Evolutionary conservation across 2,113 vertebrate genomes (phyloP).

Genomic region (Plotosus lineatus): DNA sequence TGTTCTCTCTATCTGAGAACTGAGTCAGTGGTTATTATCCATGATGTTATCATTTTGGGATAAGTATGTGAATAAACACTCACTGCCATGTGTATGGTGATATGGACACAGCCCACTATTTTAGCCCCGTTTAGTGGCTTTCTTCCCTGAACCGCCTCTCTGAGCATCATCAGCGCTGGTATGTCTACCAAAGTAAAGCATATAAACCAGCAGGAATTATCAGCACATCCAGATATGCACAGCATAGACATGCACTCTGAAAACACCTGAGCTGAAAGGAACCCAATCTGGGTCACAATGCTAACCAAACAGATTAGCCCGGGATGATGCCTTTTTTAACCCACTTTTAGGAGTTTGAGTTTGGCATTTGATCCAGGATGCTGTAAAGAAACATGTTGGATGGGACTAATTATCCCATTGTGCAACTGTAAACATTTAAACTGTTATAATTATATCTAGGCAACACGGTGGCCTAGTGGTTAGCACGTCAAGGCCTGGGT

Average conservation of each 20-base stretch:
- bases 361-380: background rate
- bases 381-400: background rate
- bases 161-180: constrained; percentile 90
- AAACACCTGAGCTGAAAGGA: background rate
- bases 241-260: background rate
- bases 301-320: background rate
- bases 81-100: constrained; percentile 93
- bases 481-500: no score
- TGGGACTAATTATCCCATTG: background rate
- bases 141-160: constrained; percentile 88
- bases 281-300: background rate
- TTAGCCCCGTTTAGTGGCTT: constrained; percentile 90
- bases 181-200: constrained; percentile 71
- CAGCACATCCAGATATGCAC: background rate
- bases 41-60: background rate
- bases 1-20: background rate
- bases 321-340: background rate
- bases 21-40: background rate
- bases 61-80: constrained; percentile 56
- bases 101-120: constrained; percentile 92
- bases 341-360: background rate
- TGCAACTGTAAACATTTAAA: background rate
- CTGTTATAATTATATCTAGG: background rate
- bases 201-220: background rate
- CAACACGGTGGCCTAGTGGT: no score